Evolutionary conservation across 30 jellyfish, hydroid and myxozoan genomes (phyloP).

Genomic region (Hydractinia echinata): DNA sequence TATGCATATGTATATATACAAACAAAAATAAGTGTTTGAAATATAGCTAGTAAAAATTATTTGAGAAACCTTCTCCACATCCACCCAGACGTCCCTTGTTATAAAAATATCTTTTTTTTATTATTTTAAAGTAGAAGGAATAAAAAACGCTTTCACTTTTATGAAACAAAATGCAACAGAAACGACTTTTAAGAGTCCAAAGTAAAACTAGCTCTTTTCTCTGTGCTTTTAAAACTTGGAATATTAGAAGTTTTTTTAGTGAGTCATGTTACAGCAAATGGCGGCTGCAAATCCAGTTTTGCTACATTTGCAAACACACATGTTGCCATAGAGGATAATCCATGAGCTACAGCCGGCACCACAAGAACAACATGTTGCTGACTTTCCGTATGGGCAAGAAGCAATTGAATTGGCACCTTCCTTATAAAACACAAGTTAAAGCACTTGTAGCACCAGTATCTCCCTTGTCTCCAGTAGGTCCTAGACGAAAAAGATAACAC

Average conservation of each 20-base stretch:
- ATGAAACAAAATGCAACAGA: too few species aligned
- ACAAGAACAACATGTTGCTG: slow-evolving; percentile 14
- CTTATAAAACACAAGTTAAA: not conserved
- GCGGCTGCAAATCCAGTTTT: not conserved
- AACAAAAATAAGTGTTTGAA: too few species aligned
- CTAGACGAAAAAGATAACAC: slow-evolving; percentile 23
- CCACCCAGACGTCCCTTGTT: too few species aligned
- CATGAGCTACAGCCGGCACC: not conserved
- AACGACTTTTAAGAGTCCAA: too few species aligned
- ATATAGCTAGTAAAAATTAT: too few species aligned
- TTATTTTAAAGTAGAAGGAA: too few species aligned
- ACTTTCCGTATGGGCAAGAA: not conserved
- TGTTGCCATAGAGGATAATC: not conserved
- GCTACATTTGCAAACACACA: not conserved
- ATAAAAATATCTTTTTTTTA: too few species aligned
- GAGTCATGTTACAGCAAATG: not conserved
- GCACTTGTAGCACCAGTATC: slow-evolving; percentile 8
- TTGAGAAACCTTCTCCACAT: too few species aligned
- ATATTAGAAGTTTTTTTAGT: not conserved
- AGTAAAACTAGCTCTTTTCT: too few species aligned
- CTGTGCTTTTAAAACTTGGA: too few species aligned
- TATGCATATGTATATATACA: too few species aligned
- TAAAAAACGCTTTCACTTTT: too few species aligned
- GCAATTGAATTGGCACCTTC: not conserved
- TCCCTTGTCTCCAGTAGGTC: slow-evolving; percentile 1